Conservation (phyloP, 2,113 vertebrate species). For the Irena cyanogastra region DNA sequence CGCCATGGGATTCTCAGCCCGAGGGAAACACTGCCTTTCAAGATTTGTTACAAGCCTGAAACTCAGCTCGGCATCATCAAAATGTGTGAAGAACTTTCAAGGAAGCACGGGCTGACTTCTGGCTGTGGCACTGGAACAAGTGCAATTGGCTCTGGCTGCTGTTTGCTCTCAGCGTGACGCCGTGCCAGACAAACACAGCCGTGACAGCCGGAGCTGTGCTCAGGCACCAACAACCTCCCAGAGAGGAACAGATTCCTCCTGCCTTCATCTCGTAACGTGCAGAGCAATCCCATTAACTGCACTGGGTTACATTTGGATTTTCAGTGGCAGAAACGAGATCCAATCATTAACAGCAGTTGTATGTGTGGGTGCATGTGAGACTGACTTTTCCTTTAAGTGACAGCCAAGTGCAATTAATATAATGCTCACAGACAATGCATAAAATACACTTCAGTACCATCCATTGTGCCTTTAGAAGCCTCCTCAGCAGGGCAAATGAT, state of each 20-base stretch:
- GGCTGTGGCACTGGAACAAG: not conserved
- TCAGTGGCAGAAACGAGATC: not conserved
- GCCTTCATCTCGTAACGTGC: not conserved
- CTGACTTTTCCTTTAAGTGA: not conserved
- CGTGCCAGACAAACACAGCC: not conserved
- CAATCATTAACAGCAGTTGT: not conserved
- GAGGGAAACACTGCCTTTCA: not conserved
- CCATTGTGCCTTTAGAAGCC: not conserved
- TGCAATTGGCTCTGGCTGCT: not conserved
- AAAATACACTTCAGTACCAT: not conserved
- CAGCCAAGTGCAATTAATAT: not conserved
- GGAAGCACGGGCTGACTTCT: not conserved
- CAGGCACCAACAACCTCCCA: not conserved
- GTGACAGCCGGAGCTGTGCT: not conserved
- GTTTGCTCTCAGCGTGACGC: not conserved
- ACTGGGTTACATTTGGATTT: not conserved
- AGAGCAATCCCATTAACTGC: not conserved
- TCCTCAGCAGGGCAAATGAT: not conserved
- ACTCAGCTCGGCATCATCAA: constrained; percentile 4
- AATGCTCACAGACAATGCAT: not conserved
- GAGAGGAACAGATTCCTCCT: not conserved
- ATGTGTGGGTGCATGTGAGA: not conserved
- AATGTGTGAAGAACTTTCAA: not conserved
- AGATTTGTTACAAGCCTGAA: not conserved
- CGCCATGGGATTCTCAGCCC: not conserved